Conservation (phyloP, 2,113 vertebrate species). For the Sylvia atricapilla region DNA sequence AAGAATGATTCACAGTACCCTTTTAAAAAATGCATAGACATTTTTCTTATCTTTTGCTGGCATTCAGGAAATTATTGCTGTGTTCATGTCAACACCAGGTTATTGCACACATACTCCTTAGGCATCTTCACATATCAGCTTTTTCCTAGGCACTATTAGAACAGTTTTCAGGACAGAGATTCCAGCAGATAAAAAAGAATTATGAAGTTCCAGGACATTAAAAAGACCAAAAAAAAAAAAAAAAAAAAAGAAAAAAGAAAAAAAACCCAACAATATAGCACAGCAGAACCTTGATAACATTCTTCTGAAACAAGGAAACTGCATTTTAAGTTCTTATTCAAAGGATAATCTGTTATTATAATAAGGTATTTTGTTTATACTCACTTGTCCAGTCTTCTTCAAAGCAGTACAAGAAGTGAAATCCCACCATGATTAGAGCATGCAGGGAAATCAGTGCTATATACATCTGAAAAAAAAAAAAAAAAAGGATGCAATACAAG, state of each 20-base stretch:
- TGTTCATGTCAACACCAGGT: neutral
- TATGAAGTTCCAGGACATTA: neutral
- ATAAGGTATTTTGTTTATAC: slow-evolving; percentile 52
- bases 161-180: neutral
- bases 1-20: neutral
- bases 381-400: slow-evolving; percentile 97
- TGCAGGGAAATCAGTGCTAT: slow-evolving; percentile 97
- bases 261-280: no score
- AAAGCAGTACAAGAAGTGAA: slow-evolving; percentile 95
- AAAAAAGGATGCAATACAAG: neutral
- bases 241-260: neutral
- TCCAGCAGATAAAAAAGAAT: neutral
- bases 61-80: neutral
- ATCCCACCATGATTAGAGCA: slow-evolving; percentile 89
- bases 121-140: neutral
- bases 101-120: neutral
- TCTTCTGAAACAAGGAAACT: neutral
- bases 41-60: neutral
- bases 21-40: neutral
- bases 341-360: neutral
- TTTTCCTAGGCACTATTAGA: neutral
- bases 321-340: neutral
- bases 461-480: slow-evolving; percentile 88
- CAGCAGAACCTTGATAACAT: neutral
- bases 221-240: neutral